Evolutionary conservation across 1,140 invertebrate species (phyloP).

Genomic region (Scaptodrosophila lebanonensis): DNA sequence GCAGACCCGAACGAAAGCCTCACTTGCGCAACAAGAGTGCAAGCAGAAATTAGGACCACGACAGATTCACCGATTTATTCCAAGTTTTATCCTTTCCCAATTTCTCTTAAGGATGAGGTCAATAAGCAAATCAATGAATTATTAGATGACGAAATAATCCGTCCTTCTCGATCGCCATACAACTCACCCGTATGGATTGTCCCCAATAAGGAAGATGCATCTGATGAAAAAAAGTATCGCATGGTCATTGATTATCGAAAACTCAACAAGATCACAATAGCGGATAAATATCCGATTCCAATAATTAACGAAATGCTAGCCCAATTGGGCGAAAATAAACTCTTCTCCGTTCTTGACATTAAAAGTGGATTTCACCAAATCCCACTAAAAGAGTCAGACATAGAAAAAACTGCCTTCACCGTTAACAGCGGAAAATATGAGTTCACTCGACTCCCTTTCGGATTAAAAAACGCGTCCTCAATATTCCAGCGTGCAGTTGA

Average conservation of each 20-base stretch:
- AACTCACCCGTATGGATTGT: slow-evolving; percentile 37
- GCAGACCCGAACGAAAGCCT: slow-evolving; percentile 26
- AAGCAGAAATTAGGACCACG: slow-evolving; percentile 29
- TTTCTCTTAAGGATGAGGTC: slow-evolving; percentile 21
- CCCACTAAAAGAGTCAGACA: too few relatives aligned
- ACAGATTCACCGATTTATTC: slow-evolving; percentile 29
- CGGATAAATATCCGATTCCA: slow-evolving; percentile 22
- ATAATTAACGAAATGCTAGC: slow-evolving; percentile 8
- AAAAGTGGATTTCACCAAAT: slow-evolving; percentile 15
- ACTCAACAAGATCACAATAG: slow-evolving; percentile 11
- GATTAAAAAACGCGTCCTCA: slow-evolving; percentile 73
- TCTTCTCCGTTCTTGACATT: slow-evolving; percentile 9
- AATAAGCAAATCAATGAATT: slow-evolving; percentile 26
- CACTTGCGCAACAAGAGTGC: slow-evolving; percentile 27
- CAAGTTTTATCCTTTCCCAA: slow-evolving; percentile 31
- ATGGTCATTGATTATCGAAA: slow-evolving; percentile 58
- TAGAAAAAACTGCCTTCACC: slow-evolving; percentile 75
- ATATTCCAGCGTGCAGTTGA: slow-evolving; percentile 78
- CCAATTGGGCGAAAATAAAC: slow-evolving; percentile 10
- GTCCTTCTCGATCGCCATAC: slow-evolving; percentile 29
- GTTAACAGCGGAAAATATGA: slow-evolving; percentile 72
- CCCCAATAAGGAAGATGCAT: slow-evolving; percentile 20
- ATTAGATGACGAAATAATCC: slow-evolving; percentile 33
- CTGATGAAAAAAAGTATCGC: slow-evolving; percentile 55
- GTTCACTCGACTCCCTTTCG: slow-evolving; percentile 72